A percentile compares a stretch with the other conserved stretches of the same genome.
phyloP scores from a whole-genome alignment of 2,888 invertebrate genomes.

The Lasioglossum marginatum region DNA sequence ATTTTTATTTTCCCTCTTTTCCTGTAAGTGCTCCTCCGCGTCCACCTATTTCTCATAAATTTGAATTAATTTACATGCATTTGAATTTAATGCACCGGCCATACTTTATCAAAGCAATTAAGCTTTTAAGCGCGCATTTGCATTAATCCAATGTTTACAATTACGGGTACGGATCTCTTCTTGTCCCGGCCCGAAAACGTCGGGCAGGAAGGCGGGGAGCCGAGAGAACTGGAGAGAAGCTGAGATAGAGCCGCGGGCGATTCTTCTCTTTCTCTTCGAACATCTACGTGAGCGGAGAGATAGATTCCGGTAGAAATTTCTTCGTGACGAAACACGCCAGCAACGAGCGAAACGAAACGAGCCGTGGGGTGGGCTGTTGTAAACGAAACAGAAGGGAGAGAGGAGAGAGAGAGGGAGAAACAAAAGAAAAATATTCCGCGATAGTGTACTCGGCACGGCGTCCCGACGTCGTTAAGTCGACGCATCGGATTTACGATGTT shows the following conservation, averaged over 20 bases:
- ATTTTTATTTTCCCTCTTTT: constrained; percentile 84
- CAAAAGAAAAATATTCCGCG: constrained; percentile 43
- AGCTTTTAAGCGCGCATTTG: constrained; percentile 85
- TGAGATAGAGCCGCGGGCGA: neutral
- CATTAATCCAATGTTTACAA: constrained; percentile 85
- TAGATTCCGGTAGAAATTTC: constrained; percentile 37
- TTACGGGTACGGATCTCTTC: constrained; percentile 76
- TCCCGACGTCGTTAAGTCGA: constrained; percentile 56
- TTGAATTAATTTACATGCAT: constrained; percentile 85
- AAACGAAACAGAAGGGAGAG: neutral
- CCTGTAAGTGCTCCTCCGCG: constrained; percentile 83
- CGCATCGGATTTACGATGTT: constrained; percentile 50
- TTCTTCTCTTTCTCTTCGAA: constrained; percentile 3
- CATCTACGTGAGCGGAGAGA: constrained; percentile 47
- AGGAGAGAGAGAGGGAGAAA: constrained; percentile 1
- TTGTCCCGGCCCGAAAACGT: constrained; percentile 23
- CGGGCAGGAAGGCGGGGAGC: neutral
- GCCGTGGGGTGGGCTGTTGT: neutral
- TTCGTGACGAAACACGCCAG: constrained; percentile 11
- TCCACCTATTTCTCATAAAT: constrained; percentile 85
- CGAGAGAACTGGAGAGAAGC: neutral
- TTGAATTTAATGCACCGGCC: constrained; percentile 84
- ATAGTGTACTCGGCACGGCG: constrained; percentile 48
- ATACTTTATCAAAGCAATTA: constrained; percentile 85
- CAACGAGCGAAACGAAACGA: neutral